phyloP scores from a whole-genome alignment of 2,797 vertebrate species.

The Percopsis omiscomaycus region DNA sequence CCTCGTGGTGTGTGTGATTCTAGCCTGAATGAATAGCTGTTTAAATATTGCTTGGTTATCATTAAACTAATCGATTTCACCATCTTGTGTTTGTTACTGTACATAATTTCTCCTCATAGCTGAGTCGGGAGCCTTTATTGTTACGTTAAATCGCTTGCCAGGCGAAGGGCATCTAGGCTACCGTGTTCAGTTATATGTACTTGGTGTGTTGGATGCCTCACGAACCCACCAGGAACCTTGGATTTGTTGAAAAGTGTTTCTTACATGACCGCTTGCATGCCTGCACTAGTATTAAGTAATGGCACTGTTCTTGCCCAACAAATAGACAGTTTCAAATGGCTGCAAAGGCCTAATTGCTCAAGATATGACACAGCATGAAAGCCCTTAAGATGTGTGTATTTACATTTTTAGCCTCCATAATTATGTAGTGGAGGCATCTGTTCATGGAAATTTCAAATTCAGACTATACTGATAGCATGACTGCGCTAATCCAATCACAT shows the following conservation, averaged over 20 bases:
- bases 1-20: conserved; percentile 35
- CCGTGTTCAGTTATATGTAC: no score
- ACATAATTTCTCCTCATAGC: conserved; percentile 26
- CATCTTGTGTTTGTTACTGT: conserved; percentile 2
- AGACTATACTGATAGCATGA: no score
- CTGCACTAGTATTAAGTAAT: not conserved
- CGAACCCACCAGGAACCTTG: not conserved
- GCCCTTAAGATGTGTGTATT: no score
- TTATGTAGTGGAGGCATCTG: no score
- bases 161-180: not conserved
- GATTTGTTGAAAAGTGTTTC: not conserved
- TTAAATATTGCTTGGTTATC: conserved; percentile 63
- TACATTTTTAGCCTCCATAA: no score
- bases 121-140: not conserved
- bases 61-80: conserved; percentile 68
- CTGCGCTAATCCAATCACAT: no score
- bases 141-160: conserved; percentile 9
- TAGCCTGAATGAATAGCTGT: conserved; percentile 58
- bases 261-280: not conserved
- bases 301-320: no score
- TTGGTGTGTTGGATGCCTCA: not conserved
- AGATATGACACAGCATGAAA: not conserved
- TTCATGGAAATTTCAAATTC: no score
- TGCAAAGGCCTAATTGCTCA: not conserved
- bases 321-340: conserved; percentile 22